Evolutionary conservation across 2,113 vertebrate species (phyloP).

Genomic region (Istiophorus platypterus): DNA sequence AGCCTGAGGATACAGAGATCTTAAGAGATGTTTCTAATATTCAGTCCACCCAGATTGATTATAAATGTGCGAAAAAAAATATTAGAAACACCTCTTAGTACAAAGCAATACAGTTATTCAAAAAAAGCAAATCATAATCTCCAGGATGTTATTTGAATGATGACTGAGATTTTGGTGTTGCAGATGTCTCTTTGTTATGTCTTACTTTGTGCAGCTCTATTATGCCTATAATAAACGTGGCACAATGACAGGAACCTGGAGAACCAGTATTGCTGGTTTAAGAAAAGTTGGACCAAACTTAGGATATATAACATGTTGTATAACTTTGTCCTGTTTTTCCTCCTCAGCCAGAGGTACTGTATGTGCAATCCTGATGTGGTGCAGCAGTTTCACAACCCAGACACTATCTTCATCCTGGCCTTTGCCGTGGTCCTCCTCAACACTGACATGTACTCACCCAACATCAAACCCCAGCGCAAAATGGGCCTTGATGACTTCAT

Average conservation of each 20-base stretch:
- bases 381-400: slow-evolving; percentile 99
- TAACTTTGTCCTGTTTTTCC: slow-evolving; percentile 40
- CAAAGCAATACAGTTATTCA: neutral
- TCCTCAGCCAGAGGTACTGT: slow-evolving; percentile 96
- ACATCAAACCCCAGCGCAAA: slow-evolving; percentile 99
- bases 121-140: neutral
- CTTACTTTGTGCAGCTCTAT: neutral
- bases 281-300: neutral
- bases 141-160: slow-evolving; percentile 1
- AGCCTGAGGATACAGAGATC: slow-evolving; percentile 6
- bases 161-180: neutral
- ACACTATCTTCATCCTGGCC: slow-evolving; percentile 99
- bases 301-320: too few species aligned
- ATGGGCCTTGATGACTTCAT: slow-evolving; percentile 99
- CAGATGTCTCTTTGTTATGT: neutral
- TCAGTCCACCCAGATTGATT: neutral
- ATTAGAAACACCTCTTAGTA: neutral
- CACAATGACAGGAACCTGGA: neutral
- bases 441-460: slow-evolving; percentile 99
- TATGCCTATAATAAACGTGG: too few species aligned
- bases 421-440: slow-evolving; percentile 99
- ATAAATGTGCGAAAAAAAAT: neutral
- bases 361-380: slow-evolving; percentile 99
- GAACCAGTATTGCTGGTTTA: neutral
- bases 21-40: slow-evolving; percentile 19